Conservation (phyloP, 2,797 vertebrate genomes). For the Leptoclinus maculatus region DNA sequence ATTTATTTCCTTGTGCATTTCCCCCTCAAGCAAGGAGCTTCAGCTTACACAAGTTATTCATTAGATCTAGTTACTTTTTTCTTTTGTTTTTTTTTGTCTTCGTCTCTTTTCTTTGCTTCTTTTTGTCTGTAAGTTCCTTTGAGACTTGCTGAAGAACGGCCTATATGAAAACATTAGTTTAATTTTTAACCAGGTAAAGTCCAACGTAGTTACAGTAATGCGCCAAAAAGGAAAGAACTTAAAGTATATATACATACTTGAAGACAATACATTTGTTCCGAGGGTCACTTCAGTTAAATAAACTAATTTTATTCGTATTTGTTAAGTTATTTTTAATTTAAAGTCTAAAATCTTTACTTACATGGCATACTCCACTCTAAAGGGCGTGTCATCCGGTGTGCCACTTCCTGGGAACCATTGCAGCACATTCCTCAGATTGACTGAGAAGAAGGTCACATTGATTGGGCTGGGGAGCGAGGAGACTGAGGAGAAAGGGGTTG, state of each 20-base stretch:
- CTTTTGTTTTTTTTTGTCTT: neutral
- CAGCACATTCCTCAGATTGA: constrained; percentile 80
- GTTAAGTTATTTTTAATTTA: neutral
- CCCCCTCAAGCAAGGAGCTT: constrained; percentile 9
- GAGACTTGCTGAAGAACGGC: neutral
- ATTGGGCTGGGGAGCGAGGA: constrained; percentile 58
- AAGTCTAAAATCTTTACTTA: constrained; percentile 59
- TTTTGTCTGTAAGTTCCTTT: neutral
- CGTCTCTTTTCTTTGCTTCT: neutral
- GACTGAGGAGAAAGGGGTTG: constrained; percentile 18
- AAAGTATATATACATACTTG: neutral
- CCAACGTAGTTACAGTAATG: neutral
- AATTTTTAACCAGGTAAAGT: neutral
- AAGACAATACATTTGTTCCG: neutral
- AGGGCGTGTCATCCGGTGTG: constrained; percentile 43
- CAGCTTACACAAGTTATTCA: neutral
- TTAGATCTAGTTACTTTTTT: constrained; percentile 22
- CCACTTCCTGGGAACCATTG: constrained; percentile 74
- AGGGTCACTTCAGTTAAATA: neutral
- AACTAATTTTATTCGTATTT: neutral
- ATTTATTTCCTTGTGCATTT: neutral
- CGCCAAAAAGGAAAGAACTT: neutral
- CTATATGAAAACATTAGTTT: neutral
- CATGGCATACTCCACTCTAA: constrained; percentile 81
- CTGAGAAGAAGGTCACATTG: constrained; percentile 74